Evolutionary conservation across 1,140 invertebrate genomes (phyloP), one percentile per base, ranked within the genome.

Genomic region (Episyrphus balteatus): DNA sequence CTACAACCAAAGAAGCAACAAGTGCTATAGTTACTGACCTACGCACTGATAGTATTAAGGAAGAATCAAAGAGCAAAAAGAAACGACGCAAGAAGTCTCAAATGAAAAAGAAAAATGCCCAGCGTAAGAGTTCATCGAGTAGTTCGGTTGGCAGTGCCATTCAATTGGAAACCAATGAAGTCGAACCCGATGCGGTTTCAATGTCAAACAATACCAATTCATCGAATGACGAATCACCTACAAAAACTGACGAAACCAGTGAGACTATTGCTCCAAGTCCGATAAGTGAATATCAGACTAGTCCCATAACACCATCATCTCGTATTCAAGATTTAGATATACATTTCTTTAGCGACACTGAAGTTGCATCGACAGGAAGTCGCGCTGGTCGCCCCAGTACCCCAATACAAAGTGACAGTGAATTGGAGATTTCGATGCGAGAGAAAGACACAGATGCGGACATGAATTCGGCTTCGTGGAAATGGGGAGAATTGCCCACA

Each of bases 401-500:
- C 21, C 87, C 91, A 8, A 82, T 90, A 34, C 91, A 92, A 67
- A 94, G 91, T 15, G 92, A 98, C 66, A 92, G 91, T 1, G 92
- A 97, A 66, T 84, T 92, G 56, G 92, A 96, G 70, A 80, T 88
- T 50, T 76, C 81, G 7, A 50, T 64, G 55, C 75, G 82, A 26
- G 75, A 80, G 54, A 70, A 73, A 52, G 70, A 73, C 46, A 73
- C 51, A 48, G 62, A 66, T n/a, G 71, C 51, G 12, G 55, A 65
- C 12, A 68, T 71, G 38, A 69, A 21, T 64, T 72, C 59, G 69
- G 58, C 56, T 38, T 88, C 80, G 47, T 99, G 96, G 96, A 82
- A 88, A 54, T 99, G 96, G 96, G 96, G 96, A 21, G 89, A 98
- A 66, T 73, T 98, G 40, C 96, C 95, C 0, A 83, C 72, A 12